phyloP scores from a whole-genome alignment of 2,113 vertebrate species.

The Albula glossodonta region DNA sequence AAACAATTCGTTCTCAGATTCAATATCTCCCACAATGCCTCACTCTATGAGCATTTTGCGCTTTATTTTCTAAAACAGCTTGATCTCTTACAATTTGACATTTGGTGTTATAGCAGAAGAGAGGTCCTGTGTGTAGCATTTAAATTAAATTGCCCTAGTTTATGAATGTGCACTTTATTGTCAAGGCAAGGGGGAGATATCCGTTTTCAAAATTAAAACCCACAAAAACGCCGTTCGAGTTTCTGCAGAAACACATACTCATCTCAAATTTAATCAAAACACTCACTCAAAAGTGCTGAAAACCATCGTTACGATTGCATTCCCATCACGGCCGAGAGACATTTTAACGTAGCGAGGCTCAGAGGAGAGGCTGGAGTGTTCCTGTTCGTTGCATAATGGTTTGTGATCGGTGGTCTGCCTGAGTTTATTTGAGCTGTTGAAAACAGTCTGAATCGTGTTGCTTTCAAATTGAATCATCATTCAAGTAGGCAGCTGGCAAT shows the following conservation, averaged over 20 bases:
- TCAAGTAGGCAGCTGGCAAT: not conserved
- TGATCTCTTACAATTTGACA: not conserved
- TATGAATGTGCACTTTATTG: constrained; percentile 1
- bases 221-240: not conserved
- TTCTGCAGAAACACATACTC: not conserved
- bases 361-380: not conserved
- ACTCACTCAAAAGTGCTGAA: constrained; percentile 6
- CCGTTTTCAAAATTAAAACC: constrained; percentile 8
- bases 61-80: not conserved
- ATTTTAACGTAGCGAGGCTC: not conserved
- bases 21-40: not conserved
- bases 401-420: not conserved
- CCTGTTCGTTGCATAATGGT: not conserved
- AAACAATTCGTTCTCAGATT: no score
- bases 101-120: not conserved
- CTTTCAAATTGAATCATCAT: not conserved
- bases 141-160: not conserved
- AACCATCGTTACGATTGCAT: not conserved
- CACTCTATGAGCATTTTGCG: no score
- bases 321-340: not conserved
- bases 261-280: constrained; percentile 9
- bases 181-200: not conserved
- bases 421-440: not conserved
- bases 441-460: not conserved
- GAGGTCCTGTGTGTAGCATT: not conserved